A percentile compares a stretch with the other conserved stretches of the same genome.
phyloP scores from a whole-genome alignment of 2,113 vertebrate species.

The Corythoichthys intestinalis region DNA sequence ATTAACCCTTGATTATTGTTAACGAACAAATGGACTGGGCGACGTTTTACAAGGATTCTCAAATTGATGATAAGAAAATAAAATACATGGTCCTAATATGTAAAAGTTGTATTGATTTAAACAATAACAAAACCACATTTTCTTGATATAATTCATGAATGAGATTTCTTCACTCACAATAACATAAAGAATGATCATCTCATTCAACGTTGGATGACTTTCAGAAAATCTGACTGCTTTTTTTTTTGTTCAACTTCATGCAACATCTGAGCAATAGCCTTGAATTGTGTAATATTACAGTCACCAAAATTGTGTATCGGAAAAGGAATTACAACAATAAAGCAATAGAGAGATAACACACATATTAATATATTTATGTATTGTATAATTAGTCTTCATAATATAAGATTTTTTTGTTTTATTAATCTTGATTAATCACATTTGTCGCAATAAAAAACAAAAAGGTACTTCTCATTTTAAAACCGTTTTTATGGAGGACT shows the following conservation, averaged over 20 bases:
- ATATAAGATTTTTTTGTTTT: no score
- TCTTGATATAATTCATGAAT: not conserved
- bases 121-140: not conserved
- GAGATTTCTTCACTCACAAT: no score
- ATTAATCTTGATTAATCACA: no score
- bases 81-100: not conserved
- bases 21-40: constrained; percentile 6
- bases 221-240: no score
- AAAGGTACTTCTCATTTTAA: no score
- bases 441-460: no score
- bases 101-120: not conserved
- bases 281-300: not conserved
- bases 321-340: not conserved
- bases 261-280: not conserved
- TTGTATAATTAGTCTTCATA: no score
- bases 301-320: not conserved
- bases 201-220: no score
- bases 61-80: not conserved
- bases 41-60: not conserved
- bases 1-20: constrained; percentile 7
- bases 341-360: not conserved
- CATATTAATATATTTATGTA: not conserved
- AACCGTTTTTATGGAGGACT: no score
- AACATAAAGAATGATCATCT: no score
- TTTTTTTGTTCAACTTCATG: not conserved